phyloP scores from a whole-genome alignment of 2,797 vertebrate species.

The Rhincodon typus region DNA sequence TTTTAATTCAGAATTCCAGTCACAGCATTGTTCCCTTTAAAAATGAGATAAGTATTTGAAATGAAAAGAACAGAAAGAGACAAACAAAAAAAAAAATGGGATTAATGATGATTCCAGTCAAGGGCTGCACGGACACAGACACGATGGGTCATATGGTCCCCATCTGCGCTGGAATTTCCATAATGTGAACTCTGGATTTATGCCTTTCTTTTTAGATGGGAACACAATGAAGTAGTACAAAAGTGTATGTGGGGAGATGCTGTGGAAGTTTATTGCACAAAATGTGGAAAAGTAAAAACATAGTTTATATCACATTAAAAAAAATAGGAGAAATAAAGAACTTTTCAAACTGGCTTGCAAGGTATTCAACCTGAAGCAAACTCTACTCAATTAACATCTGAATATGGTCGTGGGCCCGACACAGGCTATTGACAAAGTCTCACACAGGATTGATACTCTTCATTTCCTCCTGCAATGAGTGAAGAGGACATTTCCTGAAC shows the following conservation, averaged over 20 bases:
- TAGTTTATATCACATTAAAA: background rate
- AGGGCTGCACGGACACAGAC: background rate
- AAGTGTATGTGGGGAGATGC: background rate
- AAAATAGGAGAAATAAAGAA: background rate
- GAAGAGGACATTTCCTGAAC: conserved; percentile 36
- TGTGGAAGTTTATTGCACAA: background rate
- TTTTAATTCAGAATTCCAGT: background rate
- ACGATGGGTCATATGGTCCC: background rate
- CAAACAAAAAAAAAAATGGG: background rate
- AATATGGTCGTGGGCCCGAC: background rate
- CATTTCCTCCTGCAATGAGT: background rate
- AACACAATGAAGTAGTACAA: background rate
- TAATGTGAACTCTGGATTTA: background rate
- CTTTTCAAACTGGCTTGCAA: background rate
- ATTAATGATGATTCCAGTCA: background rate
- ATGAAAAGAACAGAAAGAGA: background rate
- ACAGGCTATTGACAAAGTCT: background rate
- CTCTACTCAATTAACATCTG: conserved; percentile 3
- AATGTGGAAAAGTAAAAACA: too few relatives aligned
- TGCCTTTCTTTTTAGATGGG: background rate
- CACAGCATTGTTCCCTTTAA: background rate
- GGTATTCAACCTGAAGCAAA: background rate
- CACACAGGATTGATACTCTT: background rate
- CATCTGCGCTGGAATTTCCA: background rate
- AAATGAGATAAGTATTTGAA: background rate